Evolutionary conservation across 2,797 vertebrate genomes (phyloP), one percentile per base, ranked within the genome.

Genomic region (Urosaurus nigricauda): DNA sequence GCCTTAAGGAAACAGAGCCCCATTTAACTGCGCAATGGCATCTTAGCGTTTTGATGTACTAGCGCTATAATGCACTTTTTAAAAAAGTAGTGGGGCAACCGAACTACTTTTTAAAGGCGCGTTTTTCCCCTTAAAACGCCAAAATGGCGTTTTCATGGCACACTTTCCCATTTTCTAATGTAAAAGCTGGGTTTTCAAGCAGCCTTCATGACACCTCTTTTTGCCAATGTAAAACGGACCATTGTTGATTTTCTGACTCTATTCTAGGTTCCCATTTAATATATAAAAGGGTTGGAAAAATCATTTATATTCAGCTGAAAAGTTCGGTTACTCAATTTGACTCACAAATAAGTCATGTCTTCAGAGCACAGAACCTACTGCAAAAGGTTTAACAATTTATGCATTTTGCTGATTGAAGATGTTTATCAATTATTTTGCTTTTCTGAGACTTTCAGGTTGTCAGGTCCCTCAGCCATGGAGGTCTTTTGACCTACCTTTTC

Each of bases 241-340:
- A n/a, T n/a, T 19, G 35, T 58, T 43, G 70, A 73, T 32, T 80
- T n/a, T 68, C 19, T 78, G 32, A 47, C 60, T 83, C 16, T 78
- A 63, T 63, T 63, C 12, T 47, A 88, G 12, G 32, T 47, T 56
- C 7, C 12, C 13, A 53, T 75, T 79, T 77, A 65, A 51, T 32
- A 53, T 75, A 63, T 26, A 65, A 53, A 68, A 26, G 32, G 13
- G 35, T 24, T 43, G 53, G 79, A 85, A 73, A 37, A 43, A 29
- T 70, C 37, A 90, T 86, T 90, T 65, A 71, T 16, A 88, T 81
- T 90, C 74, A 16, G 65, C 5, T 43, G 56, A 32, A 77, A 91
- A 87, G 3, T 85, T 16, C 82, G 88, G 86, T 83, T 83, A 58
- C 47, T 78, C 21, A 58, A 68, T 83, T 77, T 88, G 86, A 85